Percentiles rank a stretch among this genome's conserved stretches.
phyloP scores from a whole-genome alignment of 1,140 invertebrate genomes.

The Caenorhabditis elegans region WBcel235 BX284602.5:5466001-5466500 shows the following conservation, averaged over 20 bases:
- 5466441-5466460: not conserved
- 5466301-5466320: not conserved
- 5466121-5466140: not conserved
- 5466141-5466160: not conserved
- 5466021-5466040: no score
- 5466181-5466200: not conserved
- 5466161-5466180: not conserved
- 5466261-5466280: not conserved
- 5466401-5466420: not conserved
- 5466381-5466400: not conserved
- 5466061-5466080: no score
- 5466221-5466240: slow-evolving; percentile 14
- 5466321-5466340: not conserved
- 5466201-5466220: not conserved
- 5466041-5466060: no score
- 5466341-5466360: not conserved
- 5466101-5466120: slow-evolving; percentile 14
- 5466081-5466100: not conserved
- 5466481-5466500: slow-evolving; percentile 40
- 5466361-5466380: not conserved
- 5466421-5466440: not conserved
- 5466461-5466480: not conserved
- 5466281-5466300: not conserved
- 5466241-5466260: slow-evolving; percentile 2
- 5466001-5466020: no score